Conservation (phyloP, 92 coral and sea anemone genomes). For the Paragorgia papillata region DNA sequence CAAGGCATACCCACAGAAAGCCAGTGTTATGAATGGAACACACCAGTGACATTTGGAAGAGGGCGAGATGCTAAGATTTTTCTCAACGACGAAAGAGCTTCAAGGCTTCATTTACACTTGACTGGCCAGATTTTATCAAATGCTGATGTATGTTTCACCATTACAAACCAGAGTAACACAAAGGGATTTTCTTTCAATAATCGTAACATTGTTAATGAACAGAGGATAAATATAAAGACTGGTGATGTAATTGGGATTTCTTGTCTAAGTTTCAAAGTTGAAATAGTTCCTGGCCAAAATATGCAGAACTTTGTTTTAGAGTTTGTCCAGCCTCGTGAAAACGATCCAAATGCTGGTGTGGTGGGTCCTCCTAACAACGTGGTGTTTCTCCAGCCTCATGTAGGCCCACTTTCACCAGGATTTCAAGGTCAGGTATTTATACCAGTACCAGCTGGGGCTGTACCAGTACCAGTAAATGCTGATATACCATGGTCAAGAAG, state of each 20-base stretch:
- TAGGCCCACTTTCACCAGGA: no score
- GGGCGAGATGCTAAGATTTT: constrained; percentile 59
- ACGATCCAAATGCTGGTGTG: background rate
- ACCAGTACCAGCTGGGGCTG: no score
- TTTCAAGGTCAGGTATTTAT: no score
- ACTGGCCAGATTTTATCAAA: constrained; percentile 24
- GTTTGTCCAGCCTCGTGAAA: constrained; percentile 4
- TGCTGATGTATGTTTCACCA: constrained; percentile 4
- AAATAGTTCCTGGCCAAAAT: constrained; percentile 1
- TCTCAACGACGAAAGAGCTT: constrained; percentile 62
- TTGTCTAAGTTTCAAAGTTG: background rate
- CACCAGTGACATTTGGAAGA: constrained; percentile 60
- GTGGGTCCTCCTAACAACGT: background rate
- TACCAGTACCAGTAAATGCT: no score
- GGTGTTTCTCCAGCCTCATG: no score
- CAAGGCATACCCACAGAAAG: constrained; percentile 52
- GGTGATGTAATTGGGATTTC: constrained; percentile 17
- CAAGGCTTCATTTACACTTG: constrained; percentile 66
- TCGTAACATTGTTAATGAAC: constrained; percentile 25
- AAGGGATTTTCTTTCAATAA: no score
- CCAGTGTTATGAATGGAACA: constrained; percentile 4
- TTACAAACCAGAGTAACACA: constrained; percentile 33
- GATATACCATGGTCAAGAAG: no score
- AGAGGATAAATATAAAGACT: constrained; percentile 1
- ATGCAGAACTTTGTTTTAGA: constrained; percentile 4